Conservation (phyloP, 2,888 invertebrate genomes). For the Anorthoa munda region DNA sequence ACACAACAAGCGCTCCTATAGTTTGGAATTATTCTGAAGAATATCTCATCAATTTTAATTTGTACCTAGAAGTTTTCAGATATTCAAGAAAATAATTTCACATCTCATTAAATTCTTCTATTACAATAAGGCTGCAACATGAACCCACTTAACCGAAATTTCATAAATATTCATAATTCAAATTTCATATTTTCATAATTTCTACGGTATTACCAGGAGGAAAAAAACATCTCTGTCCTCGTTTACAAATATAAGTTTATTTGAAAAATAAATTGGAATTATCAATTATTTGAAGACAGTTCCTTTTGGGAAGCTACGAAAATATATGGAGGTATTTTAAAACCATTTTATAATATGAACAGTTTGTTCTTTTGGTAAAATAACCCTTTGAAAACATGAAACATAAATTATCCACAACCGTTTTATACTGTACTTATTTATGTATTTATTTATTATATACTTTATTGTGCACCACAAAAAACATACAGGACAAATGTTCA, state of each 20-base stretch:
- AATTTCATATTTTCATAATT: no score
- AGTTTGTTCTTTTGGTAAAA: background rate
- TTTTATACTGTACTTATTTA: no score
- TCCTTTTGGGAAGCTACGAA: background rate
- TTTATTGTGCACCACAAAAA: no score
- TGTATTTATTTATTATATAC: no score
- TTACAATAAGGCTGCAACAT: slow-evolving; percentile 8
- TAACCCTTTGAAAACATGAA: background rate
- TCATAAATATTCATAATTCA: no score
- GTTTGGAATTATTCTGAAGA: slow-evolving; percentile 3
- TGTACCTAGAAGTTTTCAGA: background rate
- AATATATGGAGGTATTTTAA: background rate
- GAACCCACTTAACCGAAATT: slow-evolving; percentile 19
- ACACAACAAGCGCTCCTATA: background rate
- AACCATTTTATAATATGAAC: background rate
- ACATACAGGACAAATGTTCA: no score
- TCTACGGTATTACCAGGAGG: background rate
- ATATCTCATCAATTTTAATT: slow-evolving; percentile 5
- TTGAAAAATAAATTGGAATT: slow-evolving; percentile 25
- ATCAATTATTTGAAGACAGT: slow-evolving; percentile 11
- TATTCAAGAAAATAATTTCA: background rate
- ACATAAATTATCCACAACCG: no score
- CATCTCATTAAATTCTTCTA: slow-evolving; percentile 24
- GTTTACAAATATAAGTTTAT: slow-evolving; percentile 12
- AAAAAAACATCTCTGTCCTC: slow-evolving; percentile 12